A percentile compares a stretch with the other conserved stretches of the same genome.
Conservation (phyloP, 2,888 invertebrate genomes). For the Acrocyrtus sp. region DNA sequence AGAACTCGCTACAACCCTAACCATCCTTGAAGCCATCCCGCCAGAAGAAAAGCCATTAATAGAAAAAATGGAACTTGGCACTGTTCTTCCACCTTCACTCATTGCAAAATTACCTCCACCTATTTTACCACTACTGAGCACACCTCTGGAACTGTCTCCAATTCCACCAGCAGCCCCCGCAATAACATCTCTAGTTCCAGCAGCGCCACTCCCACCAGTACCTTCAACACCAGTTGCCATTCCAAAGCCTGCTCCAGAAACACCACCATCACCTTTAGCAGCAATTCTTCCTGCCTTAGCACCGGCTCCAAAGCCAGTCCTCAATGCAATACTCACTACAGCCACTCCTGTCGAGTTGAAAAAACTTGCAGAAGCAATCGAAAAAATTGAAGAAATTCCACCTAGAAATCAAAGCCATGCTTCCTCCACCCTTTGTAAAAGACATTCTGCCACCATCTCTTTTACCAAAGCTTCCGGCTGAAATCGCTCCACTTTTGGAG, state of each 20-base stretch:
- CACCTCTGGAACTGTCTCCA: not conserved
- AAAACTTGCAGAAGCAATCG: not conserved
- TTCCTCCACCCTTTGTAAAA: too few species aligned
- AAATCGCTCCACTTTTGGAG: not conserved
- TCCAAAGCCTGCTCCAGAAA: too few species aligned
- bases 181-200: not conserved
- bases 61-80: not conserved
- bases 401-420: not conserved
- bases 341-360: constrained; percentile 1
- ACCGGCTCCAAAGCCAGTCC: not conserved
- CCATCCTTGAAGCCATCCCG: not conserved
- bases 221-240: too few species aligned
- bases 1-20: not conserved
- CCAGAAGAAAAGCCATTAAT: not conserved
- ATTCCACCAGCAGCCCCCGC: not conserved
- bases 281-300: not conserved
- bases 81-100: not conserved
- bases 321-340: not conserved
- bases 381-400: too few species aligned
- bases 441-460: too few species aligned
- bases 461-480: not conserved
- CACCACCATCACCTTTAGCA: not conserved
- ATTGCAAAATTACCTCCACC: not conserved
- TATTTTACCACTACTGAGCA: not conserved
- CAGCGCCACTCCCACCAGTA: too few species aligned